A percentile compares a stretch with the other conserved stretches of the same genome.
These are phyloP conservation scores for Diglossa brunneiventris DNA, from an alignment of 2,113 vertebrate genomes.

Conservation along the genomic window DNA sequence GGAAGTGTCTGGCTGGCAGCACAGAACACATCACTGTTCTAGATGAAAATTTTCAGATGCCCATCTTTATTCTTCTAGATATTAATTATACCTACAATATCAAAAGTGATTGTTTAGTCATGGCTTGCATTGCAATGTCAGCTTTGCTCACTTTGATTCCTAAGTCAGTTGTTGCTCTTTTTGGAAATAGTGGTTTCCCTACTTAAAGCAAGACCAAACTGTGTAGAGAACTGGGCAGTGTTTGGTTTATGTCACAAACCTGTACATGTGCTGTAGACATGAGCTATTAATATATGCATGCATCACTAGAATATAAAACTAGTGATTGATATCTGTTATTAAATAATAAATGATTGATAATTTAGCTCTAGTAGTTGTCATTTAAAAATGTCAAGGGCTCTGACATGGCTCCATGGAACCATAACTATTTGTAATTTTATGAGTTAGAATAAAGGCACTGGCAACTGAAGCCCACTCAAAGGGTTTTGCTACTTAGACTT, in stretches of 20 bases:
- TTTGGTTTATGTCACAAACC: not conserved
- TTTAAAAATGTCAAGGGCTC: not conserved
- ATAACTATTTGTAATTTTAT: not conserved
- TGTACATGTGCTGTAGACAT: not conserved
- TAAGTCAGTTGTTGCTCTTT: not conserved
- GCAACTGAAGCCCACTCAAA: not conserved
- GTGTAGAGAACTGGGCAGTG: not conserved
- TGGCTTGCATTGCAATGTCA: not conserved
- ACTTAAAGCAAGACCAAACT: not conserved
- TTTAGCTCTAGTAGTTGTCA: not conserved
- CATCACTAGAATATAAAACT: not conserved
- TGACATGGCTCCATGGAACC: not conserved
- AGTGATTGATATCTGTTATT: not conserved
- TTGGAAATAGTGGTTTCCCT: not conserved
- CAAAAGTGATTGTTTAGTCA: not conserved
- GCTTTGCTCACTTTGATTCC: not conserved
- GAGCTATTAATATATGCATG: not conserved
- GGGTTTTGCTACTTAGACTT: not conserved
- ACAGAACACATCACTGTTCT: not conserved
- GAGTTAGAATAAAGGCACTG: not conserved
- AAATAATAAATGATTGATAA: not conserved
- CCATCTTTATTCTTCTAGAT: not conserved
- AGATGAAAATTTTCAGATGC: not conserved
- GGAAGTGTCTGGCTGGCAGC: not conserved
- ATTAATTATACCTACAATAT: not conserved